These are phyloP conservation scores for Leistus spinibarbis DNA, from an alignment of 2,888 invertebrate genomes.

Conservation along the genomic window DNA sequence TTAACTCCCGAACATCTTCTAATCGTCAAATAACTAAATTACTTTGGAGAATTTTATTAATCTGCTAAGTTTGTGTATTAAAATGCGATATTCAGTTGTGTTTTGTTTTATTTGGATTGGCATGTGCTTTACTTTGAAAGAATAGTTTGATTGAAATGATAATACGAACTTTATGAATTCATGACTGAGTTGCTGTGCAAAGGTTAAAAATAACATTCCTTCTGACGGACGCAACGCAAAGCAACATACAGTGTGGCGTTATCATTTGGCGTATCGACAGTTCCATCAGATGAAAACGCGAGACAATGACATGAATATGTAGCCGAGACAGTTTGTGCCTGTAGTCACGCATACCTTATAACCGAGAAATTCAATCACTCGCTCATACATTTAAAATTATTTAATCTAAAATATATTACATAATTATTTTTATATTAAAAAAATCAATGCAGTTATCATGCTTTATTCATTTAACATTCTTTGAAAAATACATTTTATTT, in stretches of 20 bases:
- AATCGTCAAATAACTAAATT: too few species aligned
- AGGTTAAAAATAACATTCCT: slow-evolving; percentile 14
- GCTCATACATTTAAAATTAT: not conserved
- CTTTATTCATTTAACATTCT: too few species aligned
- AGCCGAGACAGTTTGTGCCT: slow-evolving; percentile 2
- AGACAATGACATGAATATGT: slow-evolving; percentile 36
- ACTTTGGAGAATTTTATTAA: too few species aligned
- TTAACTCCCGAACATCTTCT: not conserved
- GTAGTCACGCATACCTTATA: not conserved
- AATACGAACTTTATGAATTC: not conserved
- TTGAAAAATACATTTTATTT: too few species aligned
- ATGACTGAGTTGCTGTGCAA: slow-evolving; percentile 1
- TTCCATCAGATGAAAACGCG: slow-evolving; percentile 47
- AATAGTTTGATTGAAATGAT: not conserved
- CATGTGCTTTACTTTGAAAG: not conserved
- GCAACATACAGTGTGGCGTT: slow-evolving; percentile 41
- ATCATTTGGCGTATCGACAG: slow-evolving; percentile 53
- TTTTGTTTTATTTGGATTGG: not conserved
- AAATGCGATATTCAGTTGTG: too few species aligned
- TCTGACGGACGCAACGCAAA: not conserved
- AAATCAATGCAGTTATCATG: too few species aligned
- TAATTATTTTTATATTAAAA: too few species aligned
- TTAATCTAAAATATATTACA: not conserved
- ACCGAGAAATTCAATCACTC: not conserved
- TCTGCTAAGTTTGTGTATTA: too few species aligned